These are phyloP conservation scores for Menura novaehollandiae DNA, from an alignment of 2,113 vertebrate species.

Conservation along the genomic window DNA sequence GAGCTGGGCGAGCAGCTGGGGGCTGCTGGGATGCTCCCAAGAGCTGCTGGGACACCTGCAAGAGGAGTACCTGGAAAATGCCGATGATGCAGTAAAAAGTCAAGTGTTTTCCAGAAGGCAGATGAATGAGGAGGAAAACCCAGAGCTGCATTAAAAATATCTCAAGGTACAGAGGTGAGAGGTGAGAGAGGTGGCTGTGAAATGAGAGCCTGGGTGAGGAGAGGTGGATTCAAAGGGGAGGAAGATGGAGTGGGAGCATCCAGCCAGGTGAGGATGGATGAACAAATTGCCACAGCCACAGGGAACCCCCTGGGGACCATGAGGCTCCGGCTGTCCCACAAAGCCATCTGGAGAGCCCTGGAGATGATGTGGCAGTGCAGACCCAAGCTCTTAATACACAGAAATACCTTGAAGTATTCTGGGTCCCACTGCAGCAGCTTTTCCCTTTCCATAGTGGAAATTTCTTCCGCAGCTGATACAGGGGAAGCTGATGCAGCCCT, in stretches of 20 bases:
- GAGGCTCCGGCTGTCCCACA: background rate
- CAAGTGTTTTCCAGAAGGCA: background rate
- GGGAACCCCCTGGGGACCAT: accelerated
- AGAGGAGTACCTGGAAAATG: background rate
- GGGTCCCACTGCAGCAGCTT: background rate
- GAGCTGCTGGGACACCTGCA: background rate
- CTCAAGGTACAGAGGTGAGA: background rate
- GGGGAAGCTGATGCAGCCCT: background rate
- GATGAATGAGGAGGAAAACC: background rate
- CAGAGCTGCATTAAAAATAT: background rate
- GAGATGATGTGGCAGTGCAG: background rate
- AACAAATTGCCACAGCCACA: background rate
- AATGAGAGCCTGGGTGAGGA: background rate
- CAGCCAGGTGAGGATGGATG: background rate
- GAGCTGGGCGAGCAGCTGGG: background rate
- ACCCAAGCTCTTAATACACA: background rate
- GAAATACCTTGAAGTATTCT: background rate
- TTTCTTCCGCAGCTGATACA: background rate
- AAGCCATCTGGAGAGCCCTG: background rate
- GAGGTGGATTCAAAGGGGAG: background rate
- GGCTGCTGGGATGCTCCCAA: background rate
- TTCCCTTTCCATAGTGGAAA: background rate
- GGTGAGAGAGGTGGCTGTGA: background rate
- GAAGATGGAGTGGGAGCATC: background rate
- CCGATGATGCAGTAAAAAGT: background rate